A percentile compares a stretch with the other conserved stretches of the same genome.
These are phyloP conservation scores for Paracyclopina nana DNA, from an alignment of 1,140 invertebrate genomes.

Conservation along the genomic window DNA sequence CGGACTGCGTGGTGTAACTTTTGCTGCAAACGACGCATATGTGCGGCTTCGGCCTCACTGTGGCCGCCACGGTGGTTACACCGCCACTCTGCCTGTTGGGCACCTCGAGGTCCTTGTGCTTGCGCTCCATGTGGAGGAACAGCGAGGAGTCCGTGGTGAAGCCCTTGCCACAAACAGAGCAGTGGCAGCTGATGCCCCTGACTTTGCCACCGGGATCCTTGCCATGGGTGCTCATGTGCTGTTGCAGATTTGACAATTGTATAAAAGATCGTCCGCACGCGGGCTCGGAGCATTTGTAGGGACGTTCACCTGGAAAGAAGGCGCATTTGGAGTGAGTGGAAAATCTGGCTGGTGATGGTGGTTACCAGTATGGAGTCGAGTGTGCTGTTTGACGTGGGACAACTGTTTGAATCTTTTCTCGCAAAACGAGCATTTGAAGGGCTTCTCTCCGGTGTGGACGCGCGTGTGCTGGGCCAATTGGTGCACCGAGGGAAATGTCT, in stretches of 20 bases:
- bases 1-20: too few species aligned
- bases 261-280: constrained; percentile 90
- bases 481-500: constrained; percentile 87
- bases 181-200: too few species aligned
- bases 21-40: too few species aligned
- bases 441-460: constrained; percentile 80
- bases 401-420: constrained; percentile 82
- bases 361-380: constrained; percentile 69
- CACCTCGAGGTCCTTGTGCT: too few species aligned
- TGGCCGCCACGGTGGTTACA: too few species aligned
- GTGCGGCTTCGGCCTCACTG: too few species aligned
- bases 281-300: constrained; percentile 85
- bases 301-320: constrained; percentile 63
- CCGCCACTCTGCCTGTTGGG: too few species aligned
- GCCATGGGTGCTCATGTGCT: constrained; percentile 83
- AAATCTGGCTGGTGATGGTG: constrained; percentile 2
- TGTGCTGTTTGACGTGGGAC: constrained; percentile 82
- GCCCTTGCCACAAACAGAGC: constrained; percentile 84
- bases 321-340: constrained; percentile 19
- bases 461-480: constrained; percentile 87
- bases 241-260: constrained; percentile 87
- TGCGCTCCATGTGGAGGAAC: constrained; percentile 73
- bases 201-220: too few species aligned
- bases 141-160: constrained; percentile 88
- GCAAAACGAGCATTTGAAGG: constrained; percentile 88